Base-by-base conservation (phyloP, 2,113 vertebrate genomes). In the Probosciger aterrimus region DNA sequence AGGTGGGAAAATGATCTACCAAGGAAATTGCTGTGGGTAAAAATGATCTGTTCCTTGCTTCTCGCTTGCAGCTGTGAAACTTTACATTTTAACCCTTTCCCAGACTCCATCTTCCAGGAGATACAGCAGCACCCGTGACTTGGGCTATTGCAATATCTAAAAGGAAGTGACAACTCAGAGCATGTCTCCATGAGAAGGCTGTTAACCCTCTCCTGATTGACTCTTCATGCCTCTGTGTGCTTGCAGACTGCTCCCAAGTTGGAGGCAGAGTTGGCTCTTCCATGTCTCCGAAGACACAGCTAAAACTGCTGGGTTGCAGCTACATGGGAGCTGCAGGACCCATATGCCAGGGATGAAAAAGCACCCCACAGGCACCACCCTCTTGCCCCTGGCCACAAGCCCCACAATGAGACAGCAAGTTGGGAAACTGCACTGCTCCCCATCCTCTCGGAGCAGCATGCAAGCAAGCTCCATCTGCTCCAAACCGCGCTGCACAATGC, bases 1-100 rank as follows among this genome's bases (percentile, higher is more conserved):
- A 96, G 90, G 82, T 82, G 55, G 93, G 90, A 93, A 93, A 96
- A 95, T 8, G 16, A 94, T 86, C 82, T 96, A 78, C 84, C 44
- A n/a, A 85, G 82, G 82, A 96, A 96, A 96, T 88, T 96, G 82
- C 82, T 94, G 93, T 88, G 92, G 60, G 79, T 96, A 88, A 71
- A 95, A 90, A 96, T 47, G 28, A 96, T 93, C 75, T 43, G 28
- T 92, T 96, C 86, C 73, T 68, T 68, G 80, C 43, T 88, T 44
- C 25, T 74, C 33, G 6, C 33, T 83, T 78, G 82, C 73, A 83
- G 39, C 10, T 15, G 4, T 16, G 46, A 57, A 77, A 77, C 4
- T 82, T 49, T 77, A 27, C 13, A 18, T 84, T 81, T 94, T 95
- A 96, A 96, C 86, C 50, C 87, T 18, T 96, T 93, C 82, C 23